Evolutionary conservation across 2,113 vertebrate species (phyloP).

Genomic region (Pomatorhinus ruficollis): DNA sequence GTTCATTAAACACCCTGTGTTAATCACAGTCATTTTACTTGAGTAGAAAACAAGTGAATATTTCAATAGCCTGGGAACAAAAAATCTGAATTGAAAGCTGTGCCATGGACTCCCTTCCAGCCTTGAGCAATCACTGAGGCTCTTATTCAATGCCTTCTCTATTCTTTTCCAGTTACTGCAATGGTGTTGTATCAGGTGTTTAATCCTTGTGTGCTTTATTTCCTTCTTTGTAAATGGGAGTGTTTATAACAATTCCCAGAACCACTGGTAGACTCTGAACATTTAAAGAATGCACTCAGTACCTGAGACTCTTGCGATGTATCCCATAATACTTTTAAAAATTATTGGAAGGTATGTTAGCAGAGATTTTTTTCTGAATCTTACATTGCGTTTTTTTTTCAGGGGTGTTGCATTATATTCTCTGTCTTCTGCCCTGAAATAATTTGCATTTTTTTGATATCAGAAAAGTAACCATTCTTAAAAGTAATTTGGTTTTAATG

Average conservation of each 20-base stretch:
- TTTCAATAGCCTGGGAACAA: not conserved
- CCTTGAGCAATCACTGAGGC: not conserved
- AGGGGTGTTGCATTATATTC: not conserved
- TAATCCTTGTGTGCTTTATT: not conserved
- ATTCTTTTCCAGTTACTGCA: not conserved
- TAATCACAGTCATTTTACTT: not conserved
- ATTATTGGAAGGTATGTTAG: not conserved
- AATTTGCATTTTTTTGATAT: not conserved
- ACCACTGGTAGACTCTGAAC: not conserved
- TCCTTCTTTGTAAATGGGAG: not conserved
- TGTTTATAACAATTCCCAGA: not conserved
- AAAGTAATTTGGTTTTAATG: not conserved
- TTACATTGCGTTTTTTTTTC: not conserved
- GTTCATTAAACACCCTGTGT: not conserved
- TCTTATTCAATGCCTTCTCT: not conserved
- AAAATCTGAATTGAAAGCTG: not conserved
- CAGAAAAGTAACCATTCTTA: not conserved
- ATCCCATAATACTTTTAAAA: not conserved
- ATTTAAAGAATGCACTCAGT: not conserved
- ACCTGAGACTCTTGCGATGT: not conserved
- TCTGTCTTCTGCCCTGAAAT: not conserved
- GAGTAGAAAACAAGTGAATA: not conserved
- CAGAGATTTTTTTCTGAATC: not conserved
- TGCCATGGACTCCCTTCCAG: not conserved
- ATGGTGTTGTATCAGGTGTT: not conserved